These are phyloP conservation scores for Gryon sp. DNA, from an alignment of 1,140 invertebrate species.

Conservation along the genomic window DNA sequence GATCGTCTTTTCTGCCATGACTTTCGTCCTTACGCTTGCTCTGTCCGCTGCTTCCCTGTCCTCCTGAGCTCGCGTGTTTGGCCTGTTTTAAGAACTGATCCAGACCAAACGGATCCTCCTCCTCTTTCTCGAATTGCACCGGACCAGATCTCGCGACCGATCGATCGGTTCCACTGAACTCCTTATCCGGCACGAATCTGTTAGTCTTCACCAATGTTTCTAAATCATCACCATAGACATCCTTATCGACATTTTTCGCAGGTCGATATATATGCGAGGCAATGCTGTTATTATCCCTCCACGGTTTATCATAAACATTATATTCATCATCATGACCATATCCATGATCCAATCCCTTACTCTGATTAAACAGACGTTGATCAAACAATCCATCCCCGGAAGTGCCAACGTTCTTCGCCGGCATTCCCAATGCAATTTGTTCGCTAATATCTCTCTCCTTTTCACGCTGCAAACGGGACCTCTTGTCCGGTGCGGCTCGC, in stretches of 20 bases:
- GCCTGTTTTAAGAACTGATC: conserved; percentile 98
- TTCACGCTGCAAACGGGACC: conserved; percentile 92
- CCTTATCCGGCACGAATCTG: conserved; percentile 95
- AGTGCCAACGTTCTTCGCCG: conserved; percentile 86
- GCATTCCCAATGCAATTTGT: conserved; percentile 98
- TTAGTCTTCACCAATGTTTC: conserved; percentile 93
- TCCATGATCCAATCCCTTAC: conserved; percentile 96
- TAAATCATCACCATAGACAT: conserved; percentile 93
- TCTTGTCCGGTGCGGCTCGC: conserved; percentile 95
- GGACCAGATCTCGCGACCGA: conserved; percentile 89
- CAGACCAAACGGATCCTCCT: conserved; percentile 98
- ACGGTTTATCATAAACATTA: conserved; percentile 98
- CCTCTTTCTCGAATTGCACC: conserved; percentile 96
- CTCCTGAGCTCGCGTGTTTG: conserved; percentile 87
- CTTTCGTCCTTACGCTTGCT: conserved; percentile 76
- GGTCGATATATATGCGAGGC: conserved; percentile 96
- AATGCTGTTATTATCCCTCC: conserved; percentile 90
- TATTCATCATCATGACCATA: conserved; percentile 99
- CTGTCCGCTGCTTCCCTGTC: conserved; percentile 65
- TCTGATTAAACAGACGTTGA: conserved; percentile 96
- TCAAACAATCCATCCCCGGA: conserved; percentile 95
- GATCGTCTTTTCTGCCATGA: conserved; percentile 72
- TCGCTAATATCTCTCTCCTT: conserved; percentile 98
- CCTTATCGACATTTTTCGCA: conserved; percentile 92
- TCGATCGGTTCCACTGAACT: conserved; percentile 94